A percentile compares a stretch with the other conserved stretches of the same genome.
Evolutionary conservation across 2,113 vertebrate genomes (phyloP).

Genomic region (Channa argus): DNA sequence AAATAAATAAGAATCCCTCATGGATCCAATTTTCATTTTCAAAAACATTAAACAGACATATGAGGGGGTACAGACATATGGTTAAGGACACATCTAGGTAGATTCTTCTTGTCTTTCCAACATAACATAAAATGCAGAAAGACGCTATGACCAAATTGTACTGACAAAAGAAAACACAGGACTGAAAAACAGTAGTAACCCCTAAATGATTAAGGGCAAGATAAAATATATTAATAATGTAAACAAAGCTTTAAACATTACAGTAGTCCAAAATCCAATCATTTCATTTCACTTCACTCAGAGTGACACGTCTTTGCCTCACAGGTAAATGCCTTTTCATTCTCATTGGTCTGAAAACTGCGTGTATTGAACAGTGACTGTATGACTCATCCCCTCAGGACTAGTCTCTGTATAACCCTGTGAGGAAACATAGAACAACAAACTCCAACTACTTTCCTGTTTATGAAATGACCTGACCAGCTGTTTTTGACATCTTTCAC

Average conservation of each 20-base stretch:
- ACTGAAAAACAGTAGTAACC: slow-evolving; percentile 65
- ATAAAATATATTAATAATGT: slow-evolving; percentile 86
- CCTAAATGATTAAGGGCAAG: slow-evolving; percentile 58
- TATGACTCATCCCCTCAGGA: slow-evolving; percentile 69
- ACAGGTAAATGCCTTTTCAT: slow-evolving; percentile 61
- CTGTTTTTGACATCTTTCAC: slow-evolving; percentile 27
- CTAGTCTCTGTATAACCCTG: slow-evolving; percentile 80
- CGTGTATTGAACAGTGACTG: slow-evolving; percentile 47
- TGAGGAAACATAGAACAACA: slow-evolving; percentile 74
- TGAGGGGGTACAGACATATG: slow-evolving; percentile 60
- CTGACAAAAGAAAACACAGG: slow-evolving; percentile 74
- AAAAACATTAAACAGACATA: slow-evolving; percentile 60
- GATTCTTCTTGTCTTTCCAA: slow-evolving; percentile 77
- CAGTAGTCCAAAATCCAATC: slow-evolving; percentile 70
- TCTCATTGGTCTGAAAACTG: slow-evolving; percentile 64
- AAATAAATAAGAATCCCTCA: slow-evolving; percentile 83
- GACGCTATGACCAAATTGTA: slow-evolving; percentile 68
- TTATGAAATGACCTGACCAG: slow-evolving; percentile 47
- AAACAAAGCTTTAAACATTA: slow-evolving; percentile 82
- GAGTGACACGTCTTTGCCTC: slow-evolving; percentile 40
- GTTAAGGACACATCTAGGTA: slow-evolving; percentile 80
- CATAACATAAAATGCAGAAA: slow-evolving; percentile 66
- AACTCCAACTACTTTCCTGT: slow-evolving; percentile 58
- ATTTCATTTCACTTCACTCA: slow-evolving; percentile 40
- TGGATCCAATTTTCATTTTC: slow-evolving; percentile 73